Percentiles rank a stretch among this genome's conserved stretches.
Evolutionary conservation across 2,113 vertebrate genomes (phyloP).

Genomic region (Cairina moschata): DNA sequence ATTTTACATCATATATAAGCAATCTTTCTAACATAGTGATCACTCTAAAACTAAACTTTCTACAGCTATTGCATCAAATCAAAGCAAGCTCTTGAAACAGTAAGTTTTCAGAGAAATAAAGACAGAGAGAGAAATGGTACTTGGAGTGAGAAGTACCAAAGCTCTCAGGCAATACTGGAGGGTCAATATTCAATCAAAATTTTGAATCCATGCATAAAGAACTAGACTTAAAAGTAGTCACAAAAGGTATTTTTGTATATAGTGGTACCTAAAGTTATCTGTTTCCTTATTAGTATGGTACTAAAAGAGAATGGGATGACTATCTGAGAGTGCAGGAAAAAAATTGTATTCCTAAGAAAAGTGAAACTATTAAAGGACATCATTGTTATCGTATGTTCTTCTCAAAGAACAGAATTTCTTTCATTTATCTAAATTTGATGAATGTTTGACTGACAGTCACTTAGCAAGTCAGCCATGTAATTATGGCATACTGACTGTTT

Average conservation of each 20-base stretch:
- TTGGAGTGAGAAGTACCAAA: neutral
- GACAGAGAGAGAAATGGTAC: neutral
- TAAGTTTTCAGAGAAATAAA: neutral
- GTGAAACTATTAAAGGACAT: conserved; percentile 9
- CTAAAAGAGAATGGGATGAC: neutral
- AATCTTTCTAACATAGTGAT: neutral
- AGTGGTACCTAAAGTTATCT: neutral
- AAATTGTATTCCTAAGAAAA: neutral
- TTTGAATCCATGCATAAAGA: neutral
- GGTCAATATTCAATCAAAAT: neutral
- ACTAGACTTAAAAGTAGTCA: neutral
- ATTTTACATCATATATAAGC: neutral
- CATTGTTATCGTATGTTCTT: neutral
- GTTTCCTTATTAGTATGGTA: neutral
- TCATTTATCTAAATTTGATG: conserved; percentile 11
- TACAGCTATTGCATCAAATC: neutral
- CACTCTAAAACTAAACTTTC: neutral
- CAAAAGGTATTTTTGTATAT: fast-evolving
- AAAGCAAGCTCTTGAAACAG: neutral
- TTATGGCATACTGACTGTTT: conserved; percentile 43
- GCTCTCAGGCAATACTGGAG: neutral
- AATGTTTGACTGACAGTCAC: conserved; percentile 29
- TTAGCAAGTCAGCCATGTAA: conserved; percentile 5
- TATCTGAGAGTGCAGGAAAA: neutral
- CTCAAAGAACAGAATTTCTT: conserved; percentile 14